phyloP scores from a whole-genome alignment of 1,140 invertebrate genomes.

The Pseudachorutes palmiensis region DNA sequence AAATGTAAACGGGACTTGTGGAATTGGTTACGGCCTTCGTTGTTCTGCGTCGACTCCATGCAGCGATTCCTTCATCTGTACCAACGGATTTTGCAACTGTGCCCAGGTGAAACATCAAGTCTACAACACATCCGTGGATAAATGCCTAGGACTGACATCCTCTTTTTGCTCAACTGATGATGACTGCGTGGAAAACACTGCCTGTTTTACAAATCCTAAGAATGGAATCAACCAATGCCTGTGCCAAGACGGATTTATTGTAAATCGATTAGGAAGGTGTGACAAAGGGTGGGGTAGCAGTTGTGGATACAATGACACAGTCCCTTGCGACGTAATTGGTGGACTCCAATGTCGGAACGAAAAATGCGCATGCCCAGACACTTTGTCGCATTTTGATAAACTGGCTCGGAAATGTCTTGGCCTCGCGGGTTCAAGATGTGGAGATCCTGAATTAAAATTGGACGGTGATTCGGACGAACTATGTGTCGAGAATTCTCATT shows the following conservation, averaged over 20 bases:
- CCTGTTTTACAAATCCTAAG: neutral
- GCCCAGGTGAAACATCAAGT: neutral
- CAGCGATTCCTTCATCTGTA: neutral
- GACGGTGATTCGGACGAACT: too few species aligned
- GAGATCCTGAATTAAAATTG: too few species aligned
- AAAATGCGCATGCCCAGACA: neutral
- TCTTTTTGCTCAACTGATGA: neutral
- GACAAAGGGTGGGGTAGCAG: neutral
- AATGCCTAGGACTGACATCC: neutral
- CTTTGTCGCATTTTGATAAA: neutral
- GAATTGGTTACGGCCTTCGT: neutral
- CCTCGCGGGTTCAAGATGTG: neutral
- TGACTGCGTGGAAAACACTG: neutral
- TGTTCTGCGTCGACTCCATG: neutral
- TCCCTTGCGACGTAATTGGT: neutral
- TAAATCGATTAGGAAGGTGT: neutral
- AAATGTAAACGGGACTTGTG: neutral
- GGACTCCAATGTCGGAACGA: neutral
- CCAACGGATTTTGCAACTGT: neutral
- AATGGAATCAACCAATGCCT: neutral
- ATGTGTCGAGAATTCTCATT: too few species aligned
- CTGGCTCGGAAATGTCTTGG: neutral
- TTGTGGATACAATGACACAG: neutral
- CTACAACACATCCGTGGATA: neutral
- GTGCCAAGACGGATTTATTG: neutral